A percentile compares a stretch with the other conserved stretches of the same genome.
phyloP scores from a whole-genome alignment of 1,140 invertebrate genomes.

The Hycleus cichorii region DNA sequence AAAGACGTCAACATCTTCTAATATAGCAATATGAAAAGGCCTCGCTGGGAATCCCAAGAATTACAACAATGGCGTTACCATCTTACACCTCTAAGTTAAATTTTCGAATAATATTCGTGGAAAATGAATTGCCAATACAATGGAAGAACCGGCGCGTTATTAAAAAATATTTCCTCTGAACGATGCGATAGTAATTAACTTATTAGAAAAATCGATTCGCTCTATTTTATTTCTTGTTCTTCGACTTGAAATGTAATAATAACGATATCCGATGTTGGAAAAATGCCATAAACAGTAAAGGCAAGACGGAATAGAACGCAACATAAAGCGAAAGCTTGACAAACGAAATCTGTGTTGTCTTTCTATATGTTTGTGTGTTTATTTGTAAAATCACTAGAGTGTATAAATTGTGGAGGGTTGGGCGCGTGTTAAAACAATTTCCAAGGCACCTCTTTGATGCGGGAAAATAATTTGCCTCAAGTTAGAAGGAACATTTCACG shows the following conservation, averaged over 20 bases:
- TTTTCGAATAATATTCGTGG: slow-evolving; percentile 8
- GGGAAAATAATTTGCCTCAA: slow-evolving; percentile 35
- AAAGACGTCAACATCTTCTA: slow-evolving; percentile 32
- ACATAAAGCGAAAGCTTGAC: too few species aligned
- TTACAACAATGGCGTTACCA: slow-evolving; percentile 25
- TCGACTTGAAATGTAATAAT: too few species aligned
- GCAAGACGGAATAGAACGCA: too few species aligned
- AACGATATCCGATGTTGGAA: too few species aligned
- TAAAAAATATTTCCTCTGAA: too few species aligned
- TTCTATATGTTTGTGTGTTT: background rate
- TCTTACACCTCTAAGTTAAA: slow-evolving; percentile 11
- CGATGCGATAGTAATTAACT: too few species aligned
- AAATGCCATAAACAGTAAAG: too few species aligned
- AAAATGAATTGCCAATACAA: too few species aligned
- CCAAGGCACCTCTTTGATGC: slow-evolving; percentile 33
- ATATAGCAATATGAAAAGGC: slow-evolving; percentile 34
- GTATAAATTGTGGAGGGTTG: slow-evolving; percentile 17
- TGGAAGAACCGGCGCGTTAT: too few species aligned
- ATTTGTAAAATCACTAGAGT: slow-evolving; percentile 17
- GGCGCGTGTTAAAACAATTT: slow-evolving; percentile 35
- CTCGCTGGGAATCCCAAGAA: slow-evolving; percentile 27
- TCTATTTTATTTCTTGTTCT: too few species aligned
- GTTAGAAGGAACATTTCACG: slow-evolving; percentile 34
- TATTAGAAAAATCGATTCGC: too few species aligned
- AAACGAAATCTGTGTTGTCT: too few species aligned